A percentile compares a stretch with the other conserved stretches of the same genome.
Conservation (phyloP, 1,140 invertebrate species). For the Saccostrea cuccullata region DNA sequence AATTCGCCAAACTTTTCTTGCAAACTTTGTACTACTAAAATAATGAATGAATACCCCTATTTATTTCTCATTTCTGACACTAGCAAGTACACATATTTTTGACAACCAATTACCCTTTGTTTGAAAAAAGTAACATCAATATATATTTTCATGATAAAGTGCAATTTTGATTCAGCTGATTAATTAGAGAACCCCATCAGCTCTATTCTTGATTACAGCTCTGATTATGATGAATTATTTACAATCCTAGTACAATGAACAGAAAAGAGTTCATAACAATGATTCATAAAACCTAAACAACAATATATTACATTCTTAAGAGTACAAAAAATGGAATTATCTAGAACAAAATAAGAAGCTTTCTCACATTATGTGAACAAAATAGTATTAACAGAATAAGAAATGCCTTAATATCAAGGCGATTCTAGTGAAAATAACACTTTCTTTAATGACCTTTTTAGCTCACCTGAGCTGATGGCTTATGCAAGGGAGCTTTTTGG, state of each 20-base stretch:
- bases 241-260: neutral
- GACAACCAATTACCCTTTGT: neutral
- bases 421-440: no score
- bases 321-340: neutral
- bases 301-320: neutral
- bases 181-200: neutral
- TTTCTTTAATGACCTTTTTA: no score
- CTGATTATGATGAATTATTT: neutral
- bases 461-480: no score
- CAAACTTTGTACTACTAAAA: neutral
- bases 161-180: slow-evolving; percentile 4
- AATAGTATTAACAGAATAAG: neutral
- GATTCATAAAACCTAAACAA: slow-evolving; percentile 4
- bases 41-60: neutral
- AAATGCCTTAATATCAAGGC: neutral
- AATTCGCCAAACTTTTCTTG: neutral
- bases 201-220: neutral
- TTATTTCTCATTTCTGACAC: neutral
- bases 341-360: neutral
- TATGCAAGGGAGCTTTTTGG: no score
- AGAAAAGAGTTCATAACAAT: neutral
- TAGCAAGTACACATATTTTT: neutral
- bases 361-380: neutral
- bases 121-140: neutral
- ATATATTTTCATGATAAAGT: neutral